A percentile compares a stretch with the other conserved stretches of the same genome.
phyloP scores from a whole-genome alignment of 2,113 vertebrate species.

The Andinoacara biseriatus region DNA sequence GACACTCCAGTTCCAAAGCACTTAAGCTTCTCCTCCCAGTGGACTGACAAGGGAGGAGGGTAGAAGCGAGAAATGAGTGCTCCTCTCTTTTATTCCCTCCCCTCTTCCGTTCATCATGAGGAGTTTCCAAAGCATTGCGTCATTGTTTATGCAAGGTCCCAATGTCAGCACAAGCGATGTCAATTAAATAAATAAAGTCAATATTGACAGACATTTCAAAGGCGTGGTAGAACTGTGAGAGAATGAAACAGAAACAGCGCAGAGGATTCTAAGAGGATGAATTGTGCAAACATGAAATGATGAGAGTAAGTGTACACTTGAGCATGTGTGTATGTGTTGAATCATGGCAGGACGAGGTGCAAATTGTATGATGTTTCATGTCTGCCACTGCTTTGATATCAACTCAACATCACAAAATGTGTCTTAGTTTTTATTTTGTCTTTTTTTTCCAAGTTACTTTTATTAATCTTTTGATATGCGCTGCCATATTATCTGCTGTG shows the following conservation, averaged over 20 bases:
- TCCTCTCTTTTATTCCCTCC: conserved; percentile 63
- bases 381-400: conserved; percentile 46
- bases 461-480: conserved; percentile 38
- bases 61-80: conserved; percentile 58
- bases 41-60: conserved; percentile 73
- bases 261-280: conserved; percentile 27
- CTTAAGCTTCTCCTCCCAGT: conserved; percentile 82
- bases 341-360: background rate
- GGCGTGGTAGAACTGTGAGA: conserved; percentile 10
- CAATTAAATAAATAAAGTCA: conserved; percentile 78
- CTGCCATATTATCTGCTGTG: conserved; percentile 3
- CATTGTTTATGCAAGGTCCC: conserved; percentile 79
- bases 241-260: background rate
- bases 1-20: conserved; percentile 81
- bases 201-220: conserved; percentile 73
- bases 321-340: background rate
- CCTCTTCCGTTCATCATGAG: conserved; percentile 55
- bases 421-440: conserved; percentile 10
- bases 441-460: background rate
- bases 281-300: conserved; percentile 36
- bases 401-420: conserved; percentile 19
- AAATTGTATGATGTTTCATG: conserved; percentile 47
- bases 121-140: conserved; percentile 79
- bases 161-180: conserved; percentile 65
- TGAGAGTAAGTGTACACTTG: conserved; percentile 18